These are phyloP conservation scores for Diarsia mendica DNA, from an alignment of 2,888 invertebrate species.

Conservation along the genomic window DNA sequence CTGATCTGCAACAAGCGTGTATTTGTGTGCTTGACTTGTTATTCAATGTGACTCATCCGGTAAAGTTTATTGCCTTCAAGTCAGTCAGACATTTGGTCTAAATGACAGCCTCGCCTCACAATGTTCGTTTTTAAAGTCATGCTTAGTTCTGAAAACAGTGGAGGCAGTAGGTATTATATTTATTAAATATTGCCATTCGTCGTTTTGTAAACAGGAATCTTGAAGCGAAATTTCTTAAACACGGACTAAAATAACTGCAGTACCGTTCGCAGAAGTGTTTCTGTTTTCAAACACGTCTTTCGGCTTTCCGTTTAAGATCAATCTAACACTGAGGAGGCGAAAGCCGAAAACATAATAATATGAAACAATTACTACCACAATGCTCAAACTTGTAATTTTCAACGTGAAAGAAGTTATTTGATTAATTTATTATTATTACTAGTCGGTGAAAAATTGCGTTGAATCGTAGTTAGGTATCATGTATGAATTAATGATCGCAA, in stretches of 20 bases:
- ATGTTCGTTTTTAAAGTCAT: constrained; percentile 18
- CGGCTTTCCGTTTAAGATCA: constrained; percentile 19
- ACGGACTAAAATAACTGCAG: constrained; percentile 67
- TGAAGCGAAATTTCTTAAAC: constrained; percentile 65
- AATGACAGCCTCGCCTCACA: constrained; percentile 23
- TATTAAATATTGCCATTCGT: constrained; percentile 56
- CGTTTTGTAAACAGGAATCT: constrained; percentile 57
- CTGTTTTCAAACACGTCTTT: constrained; percentile 33
- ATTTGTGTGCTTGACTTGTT: constrained; percentile 42
- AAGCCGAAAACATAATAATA: constrained; percentile 8
- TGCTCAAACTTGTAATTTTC: constrained; percentile 3
- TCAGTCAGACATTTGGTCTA: constrained; percentile 38
- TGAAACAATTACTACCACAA: neutral
- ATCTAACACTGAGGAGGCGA: constrained; percentile 7
- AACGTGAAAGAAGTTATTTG: neutral
- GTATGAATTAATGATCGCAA: constrained; percentile 27
- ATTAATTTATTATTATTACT: neutral
- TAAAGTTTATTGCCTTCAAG: constrained; percentile 59
- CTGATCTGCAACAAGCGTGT: constrained; percentile 21
- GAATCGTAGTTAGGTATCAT: constrained; percentile 15
- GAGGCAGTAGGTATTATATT: constrained; percentile 14
- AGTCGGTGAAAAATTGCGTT: constrained; percentile 5
- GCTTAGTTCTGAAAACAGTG: constrained; percentile 22
- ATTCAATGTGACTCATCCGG: constrained; percentile 57
- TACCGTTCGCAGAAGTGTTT: constrained; percentile 44